Conservation (phyloP, 2,888 invertebrate species). For the Microplitis manilae region DNA sequence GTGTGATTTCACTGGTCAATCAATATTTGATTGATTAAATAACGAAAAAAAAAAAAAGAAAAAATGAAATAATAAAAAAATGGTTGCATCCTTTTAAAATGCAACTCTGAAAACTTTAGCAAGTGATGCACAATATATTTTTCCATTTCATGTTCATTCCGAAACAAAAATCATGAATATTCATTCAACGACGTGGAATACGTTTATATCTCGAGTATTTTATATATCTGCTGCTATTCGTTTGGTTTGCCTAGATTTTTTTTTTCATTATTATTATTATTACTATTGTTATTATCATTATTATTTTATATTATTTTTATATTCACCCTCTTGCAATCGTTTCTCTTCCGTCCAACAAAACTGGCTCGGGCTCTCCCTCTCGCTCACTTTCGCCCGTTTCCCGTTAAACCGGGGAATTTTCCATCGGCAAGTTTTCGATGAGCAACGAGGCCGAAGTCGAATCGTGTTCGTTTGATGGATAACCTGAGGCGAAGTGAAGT, state of each 20-base stretch:
- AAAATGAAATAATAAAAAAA: background rate
- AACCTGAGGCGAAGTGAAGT: conserved; percentile 50
- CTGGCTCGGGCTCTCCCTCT: conserved; percentile 9
- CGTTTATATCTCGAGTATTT: conserved; percentile 6
- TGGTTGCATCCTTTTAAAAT: background rate
- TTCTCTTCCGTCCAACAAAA: background rate
- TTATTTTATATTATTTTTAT: background rate
- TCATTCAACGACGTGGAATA: conserved; percentile 35
- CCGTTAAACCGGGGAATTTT: conserved; percentile 27
- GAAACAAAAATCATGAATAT: conserved; percentile 44
- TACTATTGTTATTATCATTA: background rate
- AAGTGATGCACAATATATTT: conserved; percentile 1
- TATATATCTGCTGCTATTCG: background rate
- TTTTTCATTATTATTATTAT: background rate
- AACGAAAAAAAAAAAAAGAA: background rate
- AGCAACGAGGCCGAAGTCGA: conserved; percentile 44
- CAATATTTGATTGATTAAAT: background rate
- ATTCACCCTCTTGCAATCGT: background rate
- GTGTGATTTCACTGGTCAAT: background rate
- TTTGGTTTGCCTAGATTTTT: conserved; percentile 7
- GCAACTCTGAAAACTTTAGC: background rate
- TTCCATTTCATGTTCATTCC: conserved; percentile 7
- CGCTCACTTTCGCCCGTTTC: conserved; percentile 24
- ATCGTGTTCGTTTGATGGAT: conserved; percentile 52
- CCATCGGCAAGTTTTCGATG: conserved; percentile 41